Conservation (phyloP, 2,888 invertebrate species). For the Caenorhabditis macrosperma region DNA sequence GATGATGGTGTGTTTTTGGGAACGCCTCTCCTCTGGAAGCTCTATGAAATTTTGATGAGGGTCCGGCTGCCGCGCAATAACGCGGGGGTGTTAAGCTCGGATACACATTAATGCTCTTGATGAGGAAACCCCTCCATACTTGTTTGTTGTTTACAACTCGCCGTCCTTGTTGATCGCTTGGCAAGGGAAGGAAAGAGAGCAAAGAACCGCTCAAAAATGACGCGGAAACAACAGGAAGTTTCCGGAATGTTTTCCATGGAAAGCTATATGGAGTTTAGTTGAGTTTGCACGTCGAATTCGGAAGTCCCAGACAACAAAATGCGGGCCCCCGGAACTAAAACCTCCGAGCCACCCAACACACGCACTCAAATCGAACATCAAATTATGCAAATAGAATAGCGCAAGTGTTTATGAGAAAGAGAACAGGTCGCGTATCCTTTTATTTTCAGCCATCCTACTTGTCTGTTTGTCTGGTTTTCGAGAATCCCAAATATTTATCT, state of each 20-base stretch:
- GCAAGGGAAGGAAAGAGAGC: conserved; percentile 14
- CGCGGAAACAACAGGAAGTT: not conserved
- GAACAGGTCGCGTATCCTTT: conserved; percentile 1
- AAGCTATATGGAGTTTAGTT: too few relatives aligned
- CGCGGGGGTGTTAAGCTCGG: not conserved
- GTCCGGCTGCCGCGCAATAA: not conserved
- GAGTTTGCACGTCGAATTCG: too few relatives aligned
- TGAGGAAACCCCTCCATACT: conserved; percentile 10
- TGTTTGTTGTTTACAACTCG: conserved; percentile 49
- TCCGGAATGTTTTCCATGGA: too few relatives aligned
- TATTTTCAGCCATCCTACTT: not conserved
- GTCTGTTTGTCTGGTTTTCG: not conserved
- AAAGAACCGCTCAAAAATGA: conserved; percentile 15
- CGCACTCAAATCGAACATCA: not conserved
- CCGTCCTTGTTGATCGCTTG: conserved; percentile 16
- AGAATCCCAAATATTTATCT: conserved; percentile 1
- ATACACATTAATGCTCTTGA: not conserved
- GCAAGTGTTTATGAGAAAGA: not conserved
- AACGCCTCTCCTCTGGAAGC: conserved; percentile 5
- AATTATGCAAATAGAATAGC: conserved; percentile 4
- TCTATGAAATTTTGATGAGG: conserved; percentile 35
- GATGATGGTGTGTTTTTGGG: not conserved
- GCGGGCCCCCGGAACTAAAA: not conserved
- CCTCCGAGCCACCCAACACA: not conserved
- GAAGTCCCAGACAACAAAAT: not conserved